Evolutionary conservation across 2,888 invertebrate genomes (phyloP).

Genomic region (Metopia argyrocephala): DNA sequence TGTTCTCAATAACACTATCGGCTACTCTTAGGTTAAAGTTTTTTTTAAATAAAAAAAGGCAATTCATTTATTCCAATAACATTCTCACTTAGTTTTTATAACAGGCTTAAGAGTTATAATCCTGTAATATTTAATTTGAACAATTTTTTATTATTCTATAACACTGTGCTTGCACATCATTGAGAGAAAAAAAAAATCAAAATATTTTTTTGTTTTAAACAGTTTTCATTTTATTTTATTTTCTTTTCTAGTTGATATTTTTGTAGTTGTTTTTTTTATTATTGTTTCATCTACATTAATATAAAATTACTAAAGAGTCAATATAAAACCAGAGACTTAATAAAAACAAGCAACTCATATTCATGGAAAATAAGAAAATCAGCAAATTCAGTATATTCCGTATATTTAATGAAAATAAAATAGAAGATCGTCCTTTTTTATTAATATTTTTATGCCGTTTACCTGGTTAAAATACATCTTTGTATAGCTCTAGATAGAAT

Average conservation of each 20-base stretch:
- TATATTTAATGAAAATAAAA: constrained; percentile 31
- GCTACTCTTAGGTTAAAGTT: too few species aligned
- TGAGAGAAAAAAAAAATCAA: constrained; percentile 24
- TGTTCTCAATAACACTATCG: too few species aligned
- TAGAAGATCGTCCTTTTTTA: constrained; percentile 24
- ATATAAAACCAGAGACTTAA: constrained; percentile 54
- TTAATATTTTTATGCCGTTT: constrained; percentile 6
- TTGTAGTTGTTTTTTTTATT: constrained; percentile 18
- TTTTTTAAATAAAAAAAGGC: too few species aligned
- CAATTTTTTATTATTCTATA: background rate
- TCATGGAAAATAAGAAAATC: background rate
- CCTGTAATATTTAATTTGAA: too few species aligned
- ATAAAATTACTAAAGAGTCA: constrained; percentile 61
- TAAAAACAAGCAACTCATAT: background rate
- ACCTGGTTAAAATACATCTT: background rate
- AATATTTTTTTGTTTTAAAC: constrained; percentile 46
- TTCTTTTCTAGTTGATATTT: background rate
- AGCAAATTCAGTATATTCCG: constrained; percentile 34
- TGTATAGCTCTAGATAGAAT: background rate
- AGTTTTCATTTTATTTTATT: constrained; percentile 49
- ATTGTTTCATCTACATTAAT: constrained; percentile 55
- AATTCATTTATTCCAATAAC: too few species aligned
- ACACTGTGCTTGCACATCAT: constrained; percentile 11
- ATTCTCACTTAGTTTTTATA: too few species aligned
- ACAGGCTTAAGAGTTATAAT: too few species aligned